Conservation (phyloP, 2,888 invertebrate genomes). For the Standfussiana lucernea region DNA sequence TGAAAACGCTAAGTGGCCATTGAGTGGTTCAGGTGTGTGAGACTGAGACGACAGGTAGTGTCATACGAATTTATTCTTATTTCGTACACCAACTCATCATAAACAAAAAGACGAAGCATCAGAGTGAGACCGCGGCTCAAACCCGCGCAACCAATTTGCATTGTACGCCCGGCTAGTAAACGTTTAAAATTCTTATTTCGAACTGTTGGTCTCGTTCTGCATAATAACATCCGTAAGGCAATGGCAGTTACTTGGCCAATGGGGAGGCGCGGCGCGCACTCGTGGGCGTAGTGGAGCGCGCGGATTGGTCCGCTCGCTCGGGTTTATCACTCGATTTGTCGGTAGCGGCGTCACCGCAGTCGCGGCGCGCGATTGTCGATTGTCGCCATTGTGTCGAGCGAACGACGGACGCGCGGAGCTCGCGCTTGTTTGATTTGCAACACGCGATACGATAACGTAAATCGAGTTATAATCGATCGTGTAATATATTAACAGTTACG, state of each 20-base stretch:
- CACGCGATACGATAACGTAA: slow-evolving; percentile 81
- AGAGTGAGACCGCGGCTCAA: slow-evolving; percentile 85
- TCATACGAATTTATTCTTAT: slow-evolving; percentile 79
- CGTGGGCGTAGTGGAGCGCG: slow-evolving; percentile 87
- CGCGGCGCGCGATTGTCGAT: slow-evolving; percentile 89
- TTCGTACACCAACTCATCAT: slow-evolving; percentile 75
- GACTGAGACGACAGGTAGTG: slow-evolving; percentile 74
- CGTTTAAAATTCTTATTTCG: slow-evolving; percentile 89
- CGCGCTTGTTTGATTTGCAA: slow-evolving; percentile 82
- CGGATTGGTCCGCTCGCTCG: slow-evolving; percentile 83
- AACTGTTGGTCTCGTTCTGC: slow-evolving; percentile 89
- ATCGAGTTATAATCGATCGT: slow-evolving; percentile 81
- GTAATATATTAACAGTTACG: slow-evolving; percentile 72
- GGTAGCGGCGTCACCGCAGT: slow-evolving; percentile 87
- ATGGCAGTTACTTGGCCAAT: slow-evolving; percentile 90
- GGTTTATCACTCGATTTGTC: slow-evolving; percentile 89
- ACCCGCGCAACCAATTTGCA: slow-evolving; percentile 89
- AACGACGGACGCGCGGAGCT: slow-evolving; percentile 84
- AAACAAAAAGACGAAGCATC: slow-evolving; percentile 80
- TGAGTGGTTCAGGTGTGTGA: slow-evolving; percentile 71
- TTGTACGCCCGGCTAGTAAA: slow-evolving; percentile 87
- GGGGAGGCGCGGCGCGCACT: slow-evolving; percentile 79
- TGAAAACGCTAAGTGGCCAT: slow-evolving; percentile 77
- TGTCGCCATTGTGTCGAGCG: slow-evolving; percentile 88
- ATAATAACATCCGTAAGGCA: slow-evolving; percentile 90